Percentiles rank a stretch among this genome's conserved stretches.
phyloP scores from a whole-genome alignment of 2,113 vertebrate species.

The Eolophus roseicapilla region DNA sequence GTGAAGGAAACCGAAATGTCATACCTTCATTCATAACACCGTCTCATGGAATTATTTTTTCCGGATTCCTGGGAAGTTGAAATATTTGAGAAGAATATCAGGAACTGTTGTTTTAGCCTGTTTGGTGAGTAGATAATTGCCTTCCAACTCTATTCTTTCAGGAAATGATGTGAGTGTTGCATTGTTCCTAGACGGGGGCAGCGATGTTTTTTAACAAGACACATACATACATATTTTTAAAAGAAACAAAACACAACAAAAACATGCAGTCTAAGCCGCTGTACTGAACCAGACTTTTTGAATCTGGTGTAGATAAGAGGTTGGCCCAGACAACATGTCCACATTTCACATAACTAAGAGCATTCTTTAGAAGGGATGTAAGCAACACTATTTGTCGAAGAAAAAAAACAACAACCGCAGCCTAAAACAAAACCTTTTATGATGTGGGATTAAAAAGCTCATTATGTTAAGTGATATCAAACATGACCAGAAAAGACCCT shows the following conservation, averaged over 20 bases:
- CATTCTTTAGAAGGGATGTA: conserved; percentile 72
- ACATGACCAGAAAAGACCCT: conserved; percentile 59
- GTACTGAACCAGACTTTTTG: conserved; percentile 63
- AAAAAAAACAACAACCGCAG: background rate
- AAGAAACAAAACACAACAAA: conserved; percentile 68
- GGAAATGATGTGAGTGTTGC: conserved; percentile 79
- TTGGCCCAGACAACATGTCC: conserved; percentile 72
- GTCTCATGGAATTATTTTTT: conserved; percentile 83
- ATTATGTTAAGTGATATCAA: conserved; percentile 67
- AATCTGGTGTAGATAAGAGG: conserved; percentile 72
- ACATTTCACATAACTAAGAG: conserved; percentile 58
- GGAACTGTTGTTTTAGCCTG: conserved; percentile 82
- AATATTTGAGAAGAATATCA: conserved; percentile 84
- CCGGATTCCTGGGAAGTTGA: conserved; percentile 85
- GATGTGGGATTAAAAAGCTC: conserved; percentile 58
- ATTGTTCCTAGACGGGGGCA: conserved; percentile 74
- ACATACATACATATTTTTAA: conserved; percentile 44
- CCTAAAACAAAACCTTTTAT: conserved; percentile 65
- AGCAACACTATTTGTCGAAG: conserved; percentile 66
- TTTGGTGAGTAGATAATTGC: conserved; percentile 80
- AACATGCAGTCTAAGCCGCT: conserved; percentile 42
- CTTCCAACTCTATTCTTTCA: conserved; percentile 76
- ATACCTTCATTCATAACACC: conserved; percentile 77
- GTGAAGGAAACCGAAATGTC: conserved; percentile 71
- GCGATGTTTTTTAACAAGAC: conserved; percentile 58